Base-by-base conservation (phyloP, 2,797 vertebrate species). In the Coluber constrictor region DNA sequence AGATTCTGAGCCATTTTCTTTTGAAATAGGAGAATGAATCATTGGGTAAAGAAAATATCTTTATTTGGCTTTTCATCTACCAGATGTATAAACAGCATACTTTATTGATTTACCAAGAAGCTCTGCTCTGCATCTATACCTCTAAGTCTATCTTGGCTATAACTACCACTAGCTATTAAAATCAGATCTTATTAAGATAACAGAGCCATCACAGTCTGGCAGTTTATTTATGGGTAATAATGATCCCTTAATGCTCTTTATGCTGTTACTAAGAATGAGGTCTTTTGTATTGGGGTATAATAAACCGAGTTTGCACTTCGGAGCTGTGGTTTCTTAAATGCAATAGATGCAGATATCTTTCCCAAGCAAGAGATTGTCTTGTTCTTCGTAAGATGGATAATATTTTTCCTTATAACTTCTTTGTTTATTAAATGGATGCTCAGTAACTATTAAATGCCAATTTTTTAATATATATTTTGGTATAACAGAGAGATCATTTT, bases 211-310 rank as follows among this genome's bases (percentile, higher is more conserved):
- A 88, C 88, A 5, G 1, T 92, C 93, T 5, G 47, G 66, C 90
- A 47, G 87, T 1, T 92, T 89, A 90, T 54, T 43, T 92, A 91
- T 92, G 37, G 92, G 59, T 86, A 88, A 91, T 91, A 94, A 92
- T 94, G 59, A 91, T 94, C 70, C 55, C 90, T 92, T 94, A 94
- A 86, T 86, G 86, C 66, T 66, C 70, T 92, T 94, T 92, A 89
- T 89, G 86, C 20, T 89, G 66, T 66, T 66, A 90, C 57, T 66
- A 88, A 92, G 59, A 92, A 92, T 83, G 59, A 66, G 70, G 23
- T 70, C 37, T 59, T 90, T 90, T 92, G 91, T 91, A 91, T 92
- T 94, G 66, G 54, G 27, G 59, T 43, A 91, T 86, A 92, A 90
- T 89, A 88, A 91, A 93, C 54, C 2, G 23, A 54, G 10, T 32